Conservation (phyloP, 1,140 invertebrate genomes). For the Telenomus remus region DNA sequence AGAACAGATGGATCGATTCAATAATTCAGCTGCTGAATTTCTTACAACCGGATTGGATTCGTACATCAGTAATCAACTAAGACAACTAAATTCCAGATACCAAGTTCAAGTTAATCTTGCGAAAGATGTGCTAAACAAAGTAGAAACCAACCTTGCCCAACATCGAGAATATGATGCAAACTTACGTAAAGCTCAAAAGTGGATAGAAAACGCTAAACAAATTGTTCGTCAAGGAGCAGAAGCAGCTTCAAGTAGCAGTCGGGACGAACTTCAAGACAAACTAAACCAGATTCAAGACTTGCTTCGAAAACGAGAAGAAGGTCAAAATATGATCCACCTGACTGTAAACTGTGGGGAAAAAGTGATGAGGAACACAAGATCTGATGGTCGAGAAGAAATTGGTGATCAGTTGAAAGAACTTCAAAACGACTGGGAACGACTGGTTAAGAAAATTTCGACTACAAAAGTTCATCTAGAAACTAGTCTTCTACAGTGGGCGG, state of each 20-base stretch:
- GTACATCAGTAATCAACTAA: constrained; percentile 92
- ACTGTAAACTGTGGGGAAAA: constrained; percentile 96
- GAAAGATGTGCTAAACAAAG: constrained; percentile 94
- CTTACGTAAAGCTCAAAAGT: constrained; percentile 86
- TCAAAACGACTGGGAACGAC: constrained; percentile 93
- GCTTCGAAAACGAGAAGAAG: constrained; percentile 89
- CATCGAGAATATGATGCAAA: constrained; percentile 90
- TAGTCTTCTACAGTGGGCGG: constrained; percentile 94
- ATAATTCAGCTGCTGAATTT: constrained; percentile 84
- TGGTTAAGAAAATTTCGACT: constrained; percentile 94
- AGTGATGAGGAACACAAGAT: constrained; percentile 85
- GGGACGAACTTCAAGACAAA: constrained; percentile 88
- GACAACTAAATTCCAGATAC: constrained; percentile 92
- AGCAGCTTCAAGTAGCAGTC: constrained; percentile 85
- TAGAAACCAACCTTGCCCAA: constrained; percentile 91
- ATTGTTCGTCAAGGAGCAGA: constrained; percentile 88
- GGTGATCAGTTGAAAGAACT: constrained; percentile 91
- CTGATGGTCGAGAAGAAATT: constrained; percentile 91
- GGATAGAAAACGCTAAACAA: constrained; percentile 92
- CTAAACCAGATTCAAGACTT: constrained; percentile 89
- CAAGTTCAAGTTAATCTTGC: constrained; percentile 92
- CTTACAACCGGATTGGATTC: constrained; percentile 90
- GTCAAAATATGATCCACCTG: constrained; percentile 90
- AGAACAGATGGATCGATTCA: constrained; percentile 88
- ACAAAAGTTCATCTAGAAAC: constrained; percentile 95